A percentile compares a stretch with the other conserved stretches of the same genome.
Evolutionary conservation across 35 echinoderm and acorn worm species (phyloP).

Genomic region (Amphiura filiformis): DNA sequence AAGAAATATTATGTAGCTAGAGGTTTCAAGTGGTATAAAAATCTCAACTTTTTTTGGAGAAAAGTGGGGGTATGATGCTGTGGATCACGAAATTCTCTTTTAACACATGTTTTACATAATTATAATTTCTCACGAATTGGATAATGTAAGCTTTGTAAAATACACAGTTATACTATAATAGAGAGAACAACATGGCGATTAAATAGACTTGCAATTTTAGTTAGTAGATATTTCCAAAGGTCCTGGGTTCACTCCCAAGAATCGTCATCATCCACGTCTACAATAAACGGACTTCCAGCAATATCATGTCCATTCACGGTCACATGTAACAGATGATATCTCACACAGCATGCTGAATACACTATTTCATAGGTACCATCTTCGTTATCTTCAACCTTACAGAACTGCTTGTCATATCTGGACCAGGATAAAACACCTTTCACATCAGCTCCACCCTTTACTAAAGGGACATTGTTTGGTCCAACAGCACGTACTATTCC

Average conservation of each 20-base stretch:
- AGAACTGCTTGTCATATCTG: neutral
- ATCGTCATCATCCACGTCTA: neutral
- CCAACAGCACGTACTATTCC: neutral
- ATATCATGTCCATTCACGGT: neutral
- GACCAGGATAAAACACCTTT: neutral
- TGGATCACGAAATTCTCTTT: too few species aligned
- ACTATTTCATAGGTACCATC: neutral
- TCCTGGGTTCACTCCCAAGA: neutral
- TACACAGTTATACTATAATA: too few species aligned
- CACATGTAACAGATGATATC: neutral
- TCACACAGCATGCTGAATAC: neutral
- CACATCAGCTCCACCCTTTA: neutral
- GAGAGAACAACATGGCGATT: too few species aligned
- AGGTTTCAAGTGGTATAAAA: too few species aligned
- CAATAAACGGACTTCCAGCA: neutral
- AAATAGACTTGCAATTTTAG: too few species aligned
- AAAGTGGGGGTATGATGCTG: too few species aligned
- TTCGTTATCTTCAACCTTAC: neutral
- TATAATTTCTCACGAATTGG: too few species aligned
- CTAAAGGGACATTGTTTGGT: neutral
- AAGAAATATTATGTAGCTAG: too few species aligned
- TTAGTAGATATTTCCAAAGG: too few species aligned
- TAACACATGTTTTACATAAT: too few species aligned
- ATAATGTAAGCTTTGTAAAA: too few species aligned
- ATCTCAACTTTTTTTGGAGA: too few species aligned